Evolutionary conservation across 2,888 invertebrate species (phyloP).

Genomic region (Drosophila phalerata): DNA sequence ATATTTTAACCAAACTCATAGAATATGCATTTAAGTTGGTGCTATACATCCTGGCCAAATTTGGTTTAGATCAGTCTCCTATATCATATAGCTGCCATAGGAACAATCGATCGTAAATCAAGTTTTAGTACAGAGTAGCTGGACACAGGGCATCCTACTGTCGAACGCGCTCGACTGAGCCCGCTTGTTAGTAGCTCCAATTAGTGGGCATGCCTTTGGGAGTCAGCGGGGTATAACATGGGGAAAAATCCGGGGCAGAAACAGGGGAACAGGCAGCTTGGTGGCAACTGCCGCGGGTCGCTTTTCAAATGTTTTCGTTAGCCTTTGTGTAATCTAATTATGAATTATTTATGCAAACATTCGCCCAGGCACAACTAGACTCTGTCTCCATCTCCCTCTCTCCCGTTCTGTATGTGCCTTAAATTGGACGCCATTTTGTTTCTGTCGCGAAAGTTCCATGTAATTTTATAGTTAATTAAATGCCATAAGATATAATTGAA

Average conservation of each 20-base stretch:
- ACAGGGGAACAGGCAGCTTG: neutral
- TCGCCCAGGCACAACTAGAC: conserved; percentile 37
- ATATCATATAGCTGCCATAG: too few relatives aligned
- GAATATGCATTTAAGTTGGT: too few relatives aligned
- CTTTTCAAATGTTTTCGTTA: conserved; percentile 56
- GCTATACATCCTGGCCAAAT: too few relatives aligned
- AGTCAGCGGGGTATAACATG: too few relatives aligned
- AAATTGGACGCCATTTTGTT: conserved; percentile 64
- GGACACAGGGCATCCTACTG: too few relatives aligned
- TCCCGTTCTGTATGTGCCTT: conserved; percentile 14
- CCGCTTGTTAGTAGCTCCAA: conserved; percentile 31
- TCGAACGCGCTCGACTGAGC: too few relatives aligned
- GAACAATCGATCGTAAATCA: too few relatives aligned
- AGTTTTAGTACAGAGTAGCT: too few relatives aligned
- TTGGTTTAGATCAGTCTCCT: too few relatives aligned
- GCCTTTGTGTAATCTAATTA: conserved; percentile 77
- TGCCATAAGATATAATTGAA: conserved; percentile 23
- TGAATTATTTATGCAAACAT: conserved; percentile 76
- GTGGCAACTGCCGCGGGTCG: conserved; percentile 9
- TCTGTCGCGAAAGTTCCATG: conserved; percentile 21
- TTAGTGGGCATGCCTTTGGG: conserved; percentile 48
- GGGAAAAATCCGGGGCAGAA: too few relatives aligned
- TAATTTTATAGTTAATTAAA: conserved; percentile 61
- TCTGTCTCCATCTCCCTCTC: neutral
- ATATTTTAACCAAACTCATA: too few relatives aligned